phyloP scores from a whole-genome alignment of 23 tunicate genomes.

The Phallusia fumigata region DNA sequence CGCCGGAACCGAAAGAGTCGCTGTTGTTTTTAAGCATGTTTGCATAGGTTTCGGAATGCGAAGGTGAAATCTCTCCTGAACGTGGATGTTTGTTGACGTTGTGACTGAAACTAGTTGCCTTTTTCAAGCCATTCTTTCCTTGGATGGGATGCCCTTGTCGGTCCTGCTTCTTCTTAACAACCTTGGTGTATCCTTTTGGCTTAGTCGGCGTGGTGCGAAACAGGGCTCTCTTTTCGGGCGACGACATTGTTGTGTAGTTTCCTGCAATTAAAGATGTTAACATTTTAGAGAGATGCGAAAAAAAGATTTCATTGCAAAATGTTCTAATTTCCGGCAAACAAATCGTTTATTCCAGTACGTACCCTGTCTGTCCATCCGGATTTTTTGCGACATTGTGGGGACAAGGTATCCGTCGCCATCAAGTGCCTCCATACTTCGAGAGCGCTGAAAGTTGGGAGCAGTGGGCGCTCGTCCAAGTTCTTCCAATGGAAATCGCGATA shows the following conservation, averaged over 20 bases:
- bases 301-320: too few relatives aligned
- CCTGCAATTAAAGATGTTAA: not conserved
- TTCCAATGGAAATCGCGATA: not conserved
- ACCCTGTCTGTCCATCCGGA: not conserved
- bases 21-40: not conserved
- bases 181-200: not conserved
- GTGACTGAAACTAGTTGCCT: slow-evolving; percentile 1
- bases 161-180: not conserved
- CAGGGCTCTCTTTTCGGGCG: not conserved
- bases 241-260: slow-evolving; percentile 1
- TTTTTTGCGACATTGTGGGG: not conserved
- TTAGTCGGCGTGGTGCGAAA: not conserved
- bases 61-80: not conserved
- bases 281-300: too few relatives aligned
- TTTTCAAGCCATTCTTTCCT: not conserved
- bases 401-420: not conserved
- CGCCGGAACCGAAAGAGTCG: not conserved
- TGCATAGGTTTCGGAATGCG: not conserved
- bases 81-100: not conserved
- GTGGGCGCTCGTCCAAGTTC: not conserved
- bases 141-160: not conserved
- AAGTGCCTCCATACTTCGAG: not conserved
- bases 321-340: too few relatives aligned
- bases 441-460: not conserved
- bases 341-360: too few relatives aligned